Evolutionary conservation across 2,888 invertebrate genomes (phyloP).

Genomic region (Scaptomyza tumidula): DNA sequence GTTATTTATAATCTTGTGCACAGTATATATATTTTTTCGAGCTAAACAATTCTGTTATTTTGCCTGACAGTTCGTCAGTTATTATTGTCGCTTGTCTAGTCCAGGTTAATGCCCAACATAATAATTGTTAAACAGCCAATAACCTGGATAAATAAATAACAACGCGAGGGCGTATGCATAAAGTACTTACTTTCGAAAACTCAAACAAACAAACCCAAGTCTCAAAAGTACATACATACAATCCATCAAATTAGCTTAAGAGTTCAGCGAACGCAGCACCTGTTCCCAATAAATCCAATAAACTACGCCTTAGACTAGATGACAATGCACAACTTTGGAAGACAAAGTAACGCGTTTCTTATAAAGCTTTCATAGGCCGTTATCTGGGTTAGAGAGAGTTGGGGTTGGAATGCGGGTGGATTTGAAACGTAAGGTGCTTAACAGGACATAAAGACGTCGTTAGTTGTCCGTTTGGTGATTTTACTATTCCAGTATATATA

Average conservation of each 20-base stretch:
- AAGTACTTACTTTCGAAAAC: constrained; percentile 2
- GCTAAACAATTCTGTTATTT: not conserved
- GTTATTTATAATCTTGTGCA: constrained; percentile 2
- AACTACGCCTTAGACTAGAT: constrained; percentile 51
- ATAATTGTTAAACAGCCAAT: constrained; percentile 30
- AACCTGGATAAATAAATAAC: constrained; percentile 24
- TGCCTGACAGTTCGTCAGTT: not conserved
- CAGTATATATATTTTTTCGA: not conserved
- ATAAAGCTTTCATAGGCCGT: constrained; percentile 24
- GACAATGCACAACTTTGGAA: constrained; percentile 32
- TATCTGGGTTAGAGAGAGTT: constrained; percentile 4
- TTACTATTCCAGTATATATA: not conserved
- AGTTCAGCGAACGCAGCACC: constrained; percentile 58
- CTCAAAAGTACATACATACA: not conserved
- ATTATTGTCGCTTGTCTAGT: constrained; percentile 1
- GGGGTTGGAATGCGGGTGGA: constrained; percentile 16
- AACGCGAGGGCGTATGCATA: not conserved
- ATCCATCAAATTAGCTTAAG: constrained; percentile 26
- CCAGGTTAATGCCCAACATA: constrained; percentile 34
- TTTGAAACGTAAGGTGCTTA: constrained; percentile 53
- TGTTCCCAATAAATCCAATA: constrained; percentile 47
- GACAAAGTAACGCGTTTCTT: constrained; percentile 11
- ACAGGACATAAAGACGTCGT: constrained; percentile 11
- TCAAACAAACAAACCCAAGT: constrained; percentile 18
- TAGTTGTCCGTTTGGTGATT: constrained; percentile 9